These are phyloP conservation scores for Enteromius anoplus DNA, from an alignment of 2,797 vertebrate genomes.

Conservation along the genomic window DNA sequence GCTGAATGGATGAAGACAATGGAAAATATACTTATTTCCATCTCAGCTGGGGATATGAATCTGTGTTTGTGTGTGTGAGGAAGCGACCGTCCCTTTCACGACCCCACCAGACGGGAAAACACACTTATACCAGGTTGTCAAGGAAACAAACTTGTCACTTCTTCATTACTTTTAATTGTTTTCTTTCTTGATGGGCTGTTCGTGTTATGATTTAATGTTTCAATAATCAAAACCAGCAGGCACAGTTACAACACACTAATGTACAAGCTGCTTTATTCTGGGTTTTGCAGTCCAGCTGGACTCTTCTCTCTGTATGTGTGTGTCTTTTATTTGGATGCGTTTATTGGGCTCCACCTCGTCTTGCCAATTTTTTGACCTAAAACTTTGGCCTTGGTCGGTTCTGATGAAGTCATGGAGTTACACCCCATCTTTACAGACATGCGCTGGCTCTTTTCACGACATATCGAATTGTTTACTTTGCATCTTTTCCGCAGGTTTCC, in stretches of 20 bases:
- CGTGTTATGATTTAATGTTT: slow-evolving; percentile 32
- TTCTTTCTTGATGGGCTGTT: slow-evolving; percentile 18
- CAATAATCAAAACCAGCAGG: slow-evolving; percentile 33
- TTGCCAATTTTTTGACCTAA: slow-evolving; percentile 43
- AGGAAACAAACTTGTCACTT: slow-evolving; percentile 36
- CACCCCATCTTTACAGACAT: slow-evolving; percentile 14
- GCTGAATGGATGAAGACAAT: background rate
- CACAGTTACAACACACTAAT: slow-evolving; percentile 23
- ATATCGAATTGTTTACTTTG: background rate
- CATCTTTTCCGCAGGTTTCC: background rate
- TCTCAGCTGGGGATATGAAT: slow-evolving; percentile 22
- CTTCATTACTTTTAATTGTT: slow-evolving; percentile 39
- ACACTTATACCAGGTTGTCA: slow-evolving; percentile 29
- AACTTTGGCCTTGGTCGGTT: background rate
- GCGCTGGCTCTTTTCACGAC: background rate
- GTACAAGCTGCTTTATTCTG: slow-evolving; percentile 20
- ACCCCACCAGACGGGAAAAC: slow-evolving; percentile 17
- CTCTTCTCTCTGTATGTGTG: background rate
- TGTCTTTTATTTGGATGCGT: slow-evolving; percentile 37
- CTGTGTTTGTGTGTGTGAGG: slow-evolving; percentile 48
- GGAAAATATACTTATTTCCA: background rate
- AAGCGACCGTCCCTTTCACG: slow-evolving; percentile 14
- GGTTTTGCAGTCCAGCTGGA: slow-evolving; percentile 24
- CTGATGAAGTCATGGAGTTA: slow-evolving; percentile 41
- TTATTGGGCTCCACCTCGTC: slow-evolving; percentile 33